Evolutionary conservation across 2,888 invertebrate species (phyloP), one percentile per base, ranked within the genome.

Genomic region (Fabriciana adippe): DNA sequence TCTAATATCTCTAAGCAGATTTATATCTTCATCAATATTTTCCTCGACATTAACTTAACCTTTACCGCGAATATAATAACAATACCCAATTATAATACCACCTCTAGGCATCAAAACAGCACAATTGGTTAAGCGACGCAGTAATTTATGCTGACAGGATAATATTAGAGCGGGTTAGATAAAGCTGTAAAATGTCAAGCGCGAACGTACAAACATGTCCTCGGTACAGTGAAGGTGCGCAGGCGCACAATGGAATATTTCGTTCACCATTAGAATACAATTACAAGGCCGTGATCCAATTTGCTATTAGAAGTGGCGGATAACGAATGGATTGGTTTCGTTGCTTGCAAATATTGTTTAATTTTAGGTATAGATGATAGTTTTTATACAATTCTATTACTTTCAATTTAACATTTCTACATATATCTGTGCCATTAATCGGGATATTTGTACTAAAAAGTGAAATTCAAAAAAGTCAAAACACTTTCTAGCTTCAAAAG

Each of bases 201-300:
- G 71, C 70, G 68, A 71, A 62, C 51, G 67, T 61, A 64, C 68
- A 68, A 67, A 66, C 69, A 72, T 74, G 74, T 76, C 75, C 74
- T 72, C 75, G 67, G 21, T 45, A 65, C 72, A 60, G 77, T 75
- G 78, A 81, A 81, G 82, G 82, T 80, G 76, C 79, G 76, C 76
- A 73, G 72, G 74, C 76, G 75, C 77, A 87, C 85, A 87, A 87
- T 86, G 79, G 86, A 85, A 85, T 85, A 86, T 85, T 88, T 84
- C 78, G 80, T 81, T 74, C 73, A 76, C 78, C 70, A 87, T 89
- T 89, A 86, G 80, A 88, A 88, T 88, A 88, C 87, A 88, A 88
- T 88, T 79, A 85, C 85, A 88, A 89, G 88, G 80, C 69, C 73
- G 65, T 77, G 77, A 72, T 77, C 80, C 76, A 81, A 82, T 84